Conservation (phyloP, 2,797 vertebrate species). For the Syndactyla subalaris region DNA sequence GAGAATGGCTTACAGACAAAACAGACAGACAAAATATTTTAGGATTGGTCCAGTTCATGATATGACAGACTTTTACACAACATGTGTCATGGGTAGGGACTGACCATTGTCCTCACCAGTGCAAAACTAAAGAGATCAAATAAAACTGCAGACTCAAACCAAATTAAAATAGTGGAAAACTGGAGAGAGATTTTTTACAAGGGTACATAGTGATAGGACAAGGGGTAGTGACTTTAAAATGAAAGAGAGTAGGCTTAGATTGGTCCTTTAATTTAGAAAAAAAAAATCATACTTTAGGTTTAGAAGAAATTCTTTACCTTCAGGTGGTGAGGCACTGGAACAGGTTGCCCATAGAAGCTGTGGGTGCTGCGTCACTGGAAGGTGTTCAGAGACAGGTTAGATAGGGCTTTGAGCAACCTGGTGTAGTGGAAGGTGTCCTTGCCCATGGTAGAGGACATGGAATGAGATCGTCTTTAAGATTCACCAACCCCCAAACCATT, state of each 20-base stretch:
- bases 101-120: background rate
- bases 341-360: background rate
- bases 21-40: background rate
- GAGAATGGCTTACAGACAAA: background rate
- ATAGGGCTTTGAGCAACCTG: background rate
- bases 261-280: background rate
- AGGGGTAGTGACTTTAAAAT: background rate
- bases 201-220: background rate
- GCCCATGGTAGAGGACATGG: background rate
- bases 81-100: background rate
- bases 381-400: background rate
- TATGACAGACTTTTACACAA: background rate
- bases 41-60: background rate
- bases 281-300: background rate
- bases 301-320: background rate
- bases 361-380: background rate
- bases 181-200: background rate
- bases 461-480: background rate
- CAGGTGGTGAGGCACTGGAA: background rate
- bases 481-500: background rate
- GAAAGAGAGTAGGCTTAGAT: background rate
- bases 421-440: background rate
- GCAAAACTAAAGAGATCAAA: background rate
- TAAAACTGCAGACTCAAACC: background rate
- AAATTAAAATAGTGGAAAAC: background rate